phyloP scores from a whole-genome alignment of 2,113 vertebrate genomes.

The Suncus etruscus region DNA sequence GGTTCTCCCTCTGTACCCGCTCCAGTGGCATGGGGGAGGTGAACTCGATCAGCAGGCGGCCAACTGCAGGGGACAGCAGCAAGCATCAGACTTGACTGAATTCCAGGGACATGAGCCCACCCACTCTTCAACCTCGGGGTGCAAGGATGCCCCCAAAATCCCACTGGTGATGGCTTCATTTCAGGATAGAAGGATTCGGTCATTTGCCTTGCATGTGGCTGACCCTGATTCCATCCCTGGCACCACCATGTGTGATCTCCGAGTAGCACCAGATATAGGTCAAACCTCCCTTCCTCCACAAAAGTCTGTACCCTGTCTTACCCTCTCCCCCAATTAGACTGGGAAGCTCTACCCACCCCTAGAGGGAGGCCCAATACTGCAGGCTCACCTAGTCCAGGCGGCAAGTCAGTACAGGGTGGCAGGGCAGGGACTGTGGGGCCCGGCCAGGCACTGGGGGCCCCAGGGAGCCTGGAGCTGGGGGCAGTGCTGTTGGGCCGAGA shows the following conservation, averaged over 20 bases:
- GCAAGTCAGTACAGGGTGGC: constrained; percentile 94
- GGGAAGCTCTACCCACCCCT: constrained; percentile 23
- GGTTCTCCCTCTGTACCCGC: constrained; percentile 97
- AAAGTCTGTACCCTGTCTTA: no score
- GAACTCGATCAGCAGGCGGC: constrained; percentile 98
- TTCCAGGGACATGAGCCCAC: no score
- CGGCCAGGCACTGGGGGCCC: constrained; percentile 88
- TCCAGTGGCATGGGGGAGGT: constrained; percentile 98
- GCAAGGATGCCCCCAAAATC: constrained; percentile 2
- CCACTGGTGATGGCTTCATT: no score
- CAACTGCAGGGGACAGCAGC: constrained; percentile 89
- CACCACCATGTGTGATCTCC: background rate
- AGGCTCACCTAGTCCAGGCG: constrained; percentile 93
- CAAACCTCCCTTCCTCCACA: constrained; percentile 8
- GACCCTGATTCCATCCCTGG: background rate
- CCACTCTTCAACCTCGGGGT: background rate
- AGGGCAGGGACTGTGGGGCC: constrained; percentile 90
- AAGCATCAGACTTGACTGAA: constrained; percentile 53
- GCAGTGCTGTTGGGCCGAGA: constrained; percentile 92
- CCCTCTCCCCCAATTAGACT: background rate
- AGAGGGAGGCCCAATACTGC: background rate
- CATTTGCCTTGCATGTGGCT: no score
- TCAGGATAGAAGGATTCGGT: no score
- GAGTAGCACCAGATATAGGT: background rate
- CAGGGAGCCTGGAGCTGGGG: constrained; percentile 88